Conservation (phyloP, 1,140 invertebrate genomes). For the Pachyrhynchus sulphureomaculatus region DNA sequence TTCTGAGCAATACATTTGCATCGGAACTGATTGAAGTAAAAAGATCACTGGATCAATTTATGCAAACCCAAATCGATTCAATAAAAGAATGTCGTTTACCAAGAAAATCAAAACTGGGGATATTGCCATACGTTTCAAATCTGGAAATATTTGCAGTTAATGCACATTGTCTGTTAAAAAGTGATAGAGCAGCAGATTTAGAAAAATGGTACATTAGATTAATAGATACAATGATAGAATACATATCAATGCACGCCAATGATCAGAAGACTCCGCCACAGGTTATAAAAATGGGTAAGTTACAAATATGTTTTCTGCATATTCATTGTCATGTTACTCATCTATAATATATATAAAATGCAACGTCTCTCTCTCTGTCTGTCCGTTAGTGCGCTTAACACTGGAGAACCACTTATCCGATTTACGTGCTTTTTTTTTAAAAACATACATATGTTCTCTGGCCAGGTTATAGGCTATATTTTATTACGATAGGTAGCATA, state of each 20-base stretch:
- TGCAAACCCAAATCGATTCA: conserved; percentile 81
- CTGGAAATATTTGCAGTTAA: conserved; percentile 89
- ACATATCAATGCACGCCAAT: conserved; percentile 74
- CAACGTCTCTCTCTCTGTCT: no score
- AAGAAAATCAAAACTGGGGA: conserved; percentile 81
- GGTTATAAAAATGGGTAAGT: conserved; percentile 87
- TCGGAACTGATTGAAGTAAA: conserved; percentile 91
- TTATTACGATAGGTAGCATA: no score
- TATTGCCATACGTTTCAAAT: conserved; percentile 88
- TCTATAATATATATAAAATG: no score
- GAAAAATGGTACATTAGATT: conserved; percentile 94
- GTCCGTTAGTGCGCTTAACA: no score
- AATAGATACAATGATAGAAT: conserved; percentile 83
- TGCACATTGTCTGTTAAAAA: conserved; percentile 85
- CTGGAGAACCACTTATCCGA: no score
- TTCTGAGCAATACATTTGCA: conserved; percentile 86
- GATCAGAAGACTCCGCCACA: conserved; percentile 94
- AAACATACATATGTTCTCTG: no score
- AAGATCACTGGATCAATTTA: conserved; percentile 90
- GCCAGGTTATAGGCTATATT: no score
- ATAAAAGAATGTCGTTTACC: conserved; percentile 76
- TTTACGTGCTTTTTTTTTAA: no score
- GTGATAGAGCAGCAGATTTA: conserved; percentile 88
- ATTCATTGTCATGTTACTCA: no score
- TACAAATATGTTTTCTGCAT: neutral